Base-by-base conservation (phyloP, 2,113 vertebrate species). In the Cinclus mexicanus region DNA sequence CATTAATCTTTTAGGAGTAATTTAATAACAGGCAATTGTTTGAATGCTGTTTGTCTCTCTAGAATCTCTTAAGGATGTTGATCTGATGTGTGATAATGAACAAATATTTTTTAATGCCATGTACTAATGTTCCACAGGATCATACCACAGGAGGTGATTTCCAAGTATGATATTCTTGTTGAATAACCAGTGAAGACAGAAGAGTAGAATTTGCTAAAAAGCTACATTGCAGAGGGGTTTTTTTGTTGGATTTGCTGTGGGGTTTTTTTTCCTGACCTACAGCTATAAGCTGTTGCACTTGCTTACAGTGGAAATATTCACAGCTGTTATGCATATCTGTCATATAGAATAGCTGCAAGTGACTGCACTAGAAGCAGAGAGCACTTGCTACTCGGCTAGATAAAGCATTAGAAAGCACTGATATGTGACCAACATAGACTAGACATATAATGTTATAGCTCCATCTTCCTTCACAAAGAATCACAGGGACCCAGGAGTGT, bases 1-100 rank as follows among this genome's bases (percentile, higher is more conserved):
- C 26, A 84, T 78, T 75, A 60, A 71, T 68, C 39, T 92, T 93
- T 83, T 28, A 77, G 59, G 26, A 86, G 35, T 78, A 71, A 74
- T 89, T 86, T 95, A 89, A 91, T 71, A 89, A 79, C 47, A 72
- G 35, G 5, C n/a, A 82, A 61, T 76, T 92, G 18, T 60, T 94
- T 87, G 37, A 87, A 87, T 79, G 44, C 44, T 69, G 23, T 84
- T 94, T 78, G 23, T 86, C 52, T 56, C 60, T 52, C 20, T 5
- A 82, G 23, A 82, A 79, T 84, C 69, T 52, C 69, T 81, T 25
- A 52, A 82, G 69, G 60, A 49, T 64, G 35, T 81, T 89, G 49
- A 95, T 92, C 77, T 82, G 46, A 28, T 89, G 20, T 56, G 44
- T 67, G 41, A 84, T 78, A 93, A 93, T 69, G 24, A 91, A 53